A percentile compares a stretch with the other conserved stretches of the same genome.
Evolutionary conservation across 2,888 invertebrate species (phyloP).

Genomic region (Leptarthrus brevirostris): DNA sequence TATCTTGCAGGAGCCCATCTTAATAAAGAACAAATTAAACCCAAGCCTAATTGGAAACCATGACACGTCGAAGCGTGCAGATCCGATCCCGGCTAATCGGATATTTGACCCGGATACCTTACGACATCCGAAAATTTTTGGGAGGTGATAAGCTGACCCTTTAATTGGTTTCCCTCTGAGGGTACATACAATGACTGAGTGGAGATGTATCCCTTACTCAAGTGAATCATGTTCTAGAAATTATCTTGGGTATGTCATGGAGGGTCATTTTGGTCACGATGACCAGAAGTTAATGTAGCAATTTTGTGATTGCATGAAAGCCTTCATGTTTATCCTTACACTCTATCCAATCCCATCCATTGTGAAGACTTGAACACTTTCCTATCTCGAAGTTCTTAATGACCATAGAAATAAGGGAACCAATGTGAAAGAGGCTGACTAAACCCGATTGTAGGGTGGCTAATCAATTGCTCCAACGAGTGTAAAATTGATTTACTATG

Average conservation of each 20-base stretch:
- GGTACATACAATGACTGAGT: background rate
- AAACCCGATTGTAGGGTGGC: constrained; percentile 5
- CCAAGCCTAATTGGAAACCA: constrained; percentile 8
- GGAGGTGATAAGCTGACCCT: constrained; percentile 23
- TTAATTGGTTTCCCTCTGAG: constrained; percentile 8
- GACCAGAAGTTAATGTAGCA: constrained; percentile 2
- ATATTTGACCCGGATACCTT: constrained; percentile 12
- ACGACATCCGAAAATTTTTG: constrained; percentile 21
- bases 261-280: constrained; percentile 11
- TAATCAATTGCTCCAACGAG: constrained; percentile 48
- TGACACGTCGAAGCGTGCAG: constrained; percentile 12
- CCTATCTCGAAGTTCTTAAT: background rate
- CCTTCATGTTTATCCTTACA: too few relatives aligned
- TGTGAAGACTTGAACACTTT: background rate
- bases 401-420: background rate
- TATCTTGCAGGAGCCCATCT: background rate
- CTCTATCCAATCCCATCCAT: too few relatives aligned
- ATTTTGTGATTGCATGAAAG: background rate
- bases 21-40: constrained; percentile 26
- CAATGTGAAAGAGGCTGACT: background rate
- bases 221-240: background rate
- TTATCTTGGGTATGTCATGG: background rate
- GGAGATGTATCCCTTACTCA: background rate
- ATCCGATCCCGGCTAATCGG: constrained; percentile 1
- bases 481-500: constrained; percentile 51